phyloP scores from a whole-genome alignment of 2,888 invertebrate species.

The Tanypteryx hageni region DNA sequence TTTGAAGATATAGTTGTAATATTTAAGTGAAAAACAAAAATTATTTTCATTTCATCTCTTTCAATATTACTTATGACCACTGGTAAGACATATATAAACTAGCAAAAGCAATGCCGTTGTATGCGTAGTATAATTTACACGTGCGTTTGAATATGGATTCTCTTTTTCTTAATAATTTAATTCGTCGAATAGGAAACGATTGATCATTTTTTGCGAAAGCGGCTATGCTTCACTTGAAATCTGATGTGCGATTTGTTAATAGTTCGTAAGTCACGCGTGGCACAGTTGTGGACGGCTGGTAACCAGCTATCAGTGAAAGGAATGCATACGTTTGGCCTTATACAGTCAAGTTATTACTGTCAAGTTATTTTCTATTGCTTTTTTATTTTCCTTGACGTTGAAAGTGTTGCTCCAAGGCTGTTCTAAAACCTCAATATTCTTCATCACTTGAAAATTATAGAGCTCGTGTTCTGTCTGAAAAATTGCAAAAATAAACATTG shows the following conservation, averaged over 20 bases:
- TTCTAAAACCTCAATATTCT: too few relatives aligned
- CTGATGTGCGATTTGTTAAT: conserved; percentile 1
- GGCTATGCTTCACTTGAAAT: neutral
- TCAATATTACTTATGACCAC: too few relatives aligned
- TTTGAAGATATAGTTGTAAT: too few relatives aligned
- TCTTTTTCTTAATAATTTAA: neutral
- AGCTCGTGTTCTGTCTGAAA: too few relatives aligned
- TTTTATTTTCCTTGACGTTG: neutral
- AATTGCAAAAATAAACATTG: too few relatives aligned
- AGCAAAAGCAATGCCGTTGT: too few relatives aligned
- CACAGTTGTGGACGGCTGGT: conserved; percentile 45
- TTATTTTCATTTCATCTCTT: too few relatives aligned
- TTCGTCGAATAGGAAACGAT: neutral
- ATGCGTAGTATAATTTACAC: too few relatives aligned
- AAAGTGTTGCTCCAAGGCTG: neutral
- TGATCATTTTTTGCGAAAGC: neutral
- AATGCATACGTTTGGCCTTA: neutral
- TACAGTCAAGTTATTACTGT: neutral
- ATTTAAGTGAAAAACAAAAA: too few relatives aligned
- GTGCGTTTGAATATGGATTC: neutral
- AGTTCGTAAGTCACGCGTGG: conserved; percentile 54
- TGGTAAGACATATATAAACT: too few relatives aligned
- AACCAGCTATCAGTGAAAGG: conserved; percentile 51
- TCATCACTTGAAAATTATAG: too few relatives aligned
- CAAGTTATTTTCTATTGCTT: neutral